Conservation (phyloP, 2,113 vertebrate species). For the Calidris pugnax region DNA sequence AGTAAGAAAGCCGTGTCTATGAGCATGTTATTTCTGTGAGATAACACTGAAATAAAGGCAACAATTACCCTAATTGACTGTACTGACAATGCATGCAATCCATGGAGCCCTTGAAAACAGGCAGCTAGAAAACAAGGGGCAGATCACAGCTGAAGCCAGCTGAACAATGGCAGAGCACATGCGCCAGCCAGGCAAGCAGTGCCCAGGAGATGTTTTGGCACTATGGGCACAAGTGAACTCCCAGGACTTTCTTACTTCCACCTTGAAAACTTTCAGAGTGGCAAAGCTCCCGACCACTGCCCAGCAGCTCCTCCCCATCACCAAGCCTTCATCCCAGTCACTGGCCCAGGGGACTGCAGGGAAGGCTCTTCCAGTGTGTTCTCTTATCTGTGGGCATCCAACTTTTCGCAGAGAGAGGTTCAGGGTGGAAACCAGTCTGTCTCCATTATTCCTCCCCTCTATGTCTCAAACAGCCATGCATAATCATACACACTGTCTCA, state of each 20-base stretch:
- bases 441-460: not conserved
- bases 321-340: not conserved
- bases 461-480: not conserved
- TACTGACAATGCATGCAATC: slow-evolving; percentile 18
- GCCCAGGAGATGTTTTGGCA: not conserved
- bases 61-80: slow-evolving; percentile 36
- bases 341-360: not conserved
- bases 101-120: not conserved
- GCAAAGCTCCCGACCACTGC: not conserved
- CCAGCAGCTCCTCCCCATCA: not conserved
- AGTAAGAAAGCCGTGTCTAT: not conserved
- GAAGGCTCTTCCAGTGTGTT: not conserved
- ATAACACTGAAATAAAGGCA: slow-evolving; percentile 12
- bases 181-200: not conserved
- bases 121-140: not conserved
- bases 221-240: not conserved
- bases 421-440: not conserved
- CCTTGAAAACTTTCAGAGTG: not conserved
- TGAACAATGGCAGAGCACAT: not conserved
- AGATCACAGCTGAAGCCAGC: not conserved
- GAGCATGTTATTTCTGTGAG: slow-evolving; percentile 16
- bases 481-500: not conserved
- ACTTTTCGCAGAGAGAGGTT: not conserved
- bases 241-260: not conserved
- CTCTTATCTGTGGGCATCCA: not conserved